Evolutionary conservation across 2,888 invertebrate species (phyloP), one percentile per base, ranked within the genome.

Genomic region (Onchidella celtica): DNA sequence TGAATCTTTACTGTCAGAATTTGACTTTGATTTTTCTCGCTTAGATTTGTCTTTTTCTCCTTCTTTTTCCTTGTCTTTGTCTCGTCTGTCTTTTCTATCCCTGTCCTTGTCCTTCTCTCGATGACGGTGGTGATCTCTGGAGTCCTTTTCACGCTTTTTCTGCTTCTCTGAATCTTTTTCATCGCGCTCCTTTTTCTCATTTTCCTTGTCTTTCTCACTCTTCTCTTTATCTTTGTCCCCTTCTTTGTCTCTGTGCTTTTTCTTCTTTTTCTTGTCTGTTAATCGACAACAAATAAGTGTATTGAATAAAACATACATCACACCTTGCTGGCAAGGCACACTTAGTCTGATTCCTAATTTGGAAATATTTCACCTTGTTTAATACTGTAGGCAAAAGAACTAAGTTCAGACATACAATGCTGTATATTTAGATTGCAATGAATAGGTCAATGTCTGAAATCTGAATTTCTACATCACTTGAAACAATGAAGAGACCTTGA

Each of bases 201-300:
- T 81, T 17, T 77, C 72, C 24, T 69, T 40, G 61, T 94, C 85
- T 93, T 94, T 70, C 93, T 93, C 85, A 93, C 93, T 82, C 92
- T 94, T 94, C 93, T 82, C 86, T 27, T 84, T 85, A 34, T 87
- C 87, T 61, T 86, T 88, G 77, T 86, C 47, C 78, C 79, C 72
- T 14, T 86, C 76, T 81, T 87, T 89, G 14, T 81, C 81, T 77
- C 86, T 87, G 82, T 85, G 86, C 82, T 86, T 88, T 76, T 87
- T 89, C 84, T 86, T 86, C 70, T 84, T 88, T 74, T 82, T 86
- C 80, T 87, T 87, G 61, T 85, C 86, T 87, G 82, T 55, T 79
- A 72, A 75, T n/a, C n/a, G n/a, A n/a, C n/a, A n/a, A n/a, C n/a
- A n/a, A n/a, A n/a, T n/a, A n/a, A n/a, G n/a, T n/a, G n/a, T n/a